phyloP scores from a whole-genome alignment of 2,797 vertebrate species.

The Decapterus maruadsi region DNA sequence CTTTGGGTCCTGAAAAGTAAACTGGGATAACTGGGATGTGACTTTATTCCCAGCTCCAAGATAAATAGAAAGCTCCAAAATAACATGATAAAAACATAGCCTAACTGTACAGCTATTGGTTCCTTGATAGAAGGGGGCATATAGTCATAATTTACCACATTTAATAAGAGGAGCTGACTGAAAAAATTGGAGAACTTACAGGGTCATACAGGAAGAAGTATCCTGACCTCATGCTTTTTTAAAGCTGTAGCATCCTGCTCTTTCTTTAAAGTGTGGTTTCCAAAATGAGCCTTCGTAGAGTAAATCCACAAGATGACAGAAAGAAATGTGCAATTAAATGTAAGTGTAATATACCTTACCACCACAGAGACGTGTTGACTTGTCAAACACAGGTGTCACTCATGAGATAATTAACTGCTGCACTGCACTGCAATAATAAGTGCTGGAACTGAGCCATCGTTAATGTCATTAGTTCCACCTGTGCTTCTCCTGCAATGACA shows the following conservation, averaged over 20 bases:
- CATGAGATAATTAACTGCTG: slow-evolving; percentile 7
- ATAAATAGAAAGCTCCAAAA: background rate
- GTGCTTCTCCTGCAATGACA: background rate
- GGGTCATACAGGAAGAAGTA: background rate
- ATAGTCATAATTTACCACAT: slow-evolving; percentile 1
- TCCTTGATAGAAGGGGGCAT: background rate
- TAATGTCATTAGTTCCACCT: background rate
- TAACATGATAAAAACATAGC: background rate
- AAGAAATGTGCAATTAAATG: background rate
- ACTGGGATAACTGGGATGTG: no score
- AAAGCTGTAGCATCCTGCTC: background rate
- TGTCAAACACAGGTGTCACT: slow-evolving; percentile 6
- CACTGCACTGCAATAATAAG: slow-evolving; percentile 21
- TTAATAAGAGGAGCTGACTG: background rate
- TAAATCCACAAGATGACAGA: background rate
- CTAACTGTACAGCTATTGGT: background rate
- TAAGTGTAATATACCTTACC: background rate
- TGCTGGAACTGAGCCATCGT: slow-evolving; percentile 7
- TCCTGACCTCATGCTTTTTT: background rate
- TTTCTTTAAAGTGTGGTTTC: background rate
- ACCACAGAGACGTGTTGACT: background rate
- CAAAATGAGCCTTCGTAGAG: background rate
- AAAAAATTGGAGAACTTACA: background rate
- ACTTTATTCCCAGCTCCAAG: no score
- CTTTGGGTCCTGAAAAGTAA: no score